These are phyloP conservation scores for Spongia lamella DNA, from an alignment of 37 sponge, comb jelly and placozoan species.

Conservation along the genomic window DNA sequence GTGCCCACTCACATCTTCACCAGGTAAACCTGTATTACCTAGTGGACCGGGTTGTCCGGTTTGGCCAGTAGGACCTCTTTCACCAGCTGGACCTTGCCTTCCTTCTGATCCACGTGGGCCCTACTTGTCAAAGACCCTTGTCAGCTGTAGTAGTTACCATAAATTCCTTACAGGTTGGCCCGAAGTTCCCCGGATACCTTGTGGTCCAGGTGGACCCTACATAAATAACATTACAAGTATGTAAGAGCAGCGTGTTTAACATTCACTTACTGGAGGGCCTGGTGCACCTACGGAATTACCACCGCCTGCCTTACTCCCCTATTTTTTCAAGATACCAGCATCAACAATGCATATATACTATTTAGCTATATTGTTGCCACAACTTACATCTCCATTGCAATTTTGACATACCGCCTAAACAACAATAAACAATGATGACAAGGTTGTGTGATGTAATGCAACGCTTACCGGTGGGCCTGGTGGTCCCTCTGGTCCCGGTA, in stretches of 20 bases:
- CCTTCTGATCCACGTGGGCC: too few relatives aligned
- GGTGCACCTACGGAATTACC: conserved; percentile 36
- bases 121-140: too few relatives aligned
- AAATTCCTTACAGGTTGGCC: too few relatives aligned
- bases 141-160: too few relatives aligned
- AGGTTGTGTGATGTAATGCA: too few relatives aligned
- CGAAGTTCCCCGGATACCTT: too few relatives aligned
- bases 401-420: conserved; percentile 18
- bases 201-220: conserved; percentile 46
- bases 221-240: not conserved
- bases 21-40: conserved; percentile 17
- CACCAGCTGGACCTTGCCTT: conserved; percentile 38
- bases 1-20: conserved; percentile 5
- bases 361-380: not conserved
- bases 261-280: conserved; percentile 56
- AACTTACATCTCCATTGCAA: not conserved
- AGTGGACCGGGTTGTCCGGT: conserved; percentile 29
- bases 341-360: not conserved
- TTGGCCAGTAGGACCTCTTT: conserved; percentile 17
- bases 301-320: conserved; percentile 25
- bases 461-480: too few relatives aligned
- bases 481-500: too few relatives aligned
- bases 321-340: not conserved
- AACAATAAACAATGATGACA: too few relatives aligned
- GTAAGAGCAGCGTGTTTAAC: too few relatives aligned